Conservation (phyloP, 1,140 invertebrate species). For the Musca domestica region DNA sequence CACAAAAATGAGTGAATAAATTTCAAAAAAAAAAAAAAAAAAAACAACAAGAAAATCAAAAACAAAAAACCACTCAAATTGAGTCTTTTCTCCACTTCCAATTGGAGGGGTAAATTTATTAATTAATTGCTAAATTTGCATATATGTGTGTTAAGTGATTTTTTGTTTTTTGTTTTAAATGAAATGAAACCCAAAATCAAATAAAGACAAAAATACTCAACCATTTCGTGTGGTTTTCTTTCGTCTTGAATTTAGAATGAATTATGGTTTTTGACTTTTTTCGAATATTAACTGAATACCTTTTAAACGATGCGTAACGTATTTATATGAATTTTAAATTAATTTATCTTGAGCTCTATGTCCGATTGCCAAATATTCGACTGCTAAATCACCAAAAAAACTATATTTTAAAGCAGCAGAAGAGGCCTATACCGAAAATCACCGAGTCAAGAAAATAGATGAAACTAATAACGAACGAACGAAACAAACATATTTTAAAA, state of each 20-base stretch:
- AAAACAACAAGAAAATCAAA: background rate
- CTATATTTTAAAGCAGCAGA: background rate
- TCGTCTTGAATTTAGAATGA: too few species aligned
- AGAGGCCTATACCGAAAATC: background rate
- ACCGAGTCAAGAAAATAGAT: too few species aligned
- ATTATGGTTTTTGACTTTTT: background rate
- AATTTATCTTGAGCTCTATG: background rate
- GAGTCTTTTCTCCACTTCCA: background rate
- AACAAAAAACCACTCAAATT: background rate
- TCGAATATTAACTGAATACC: slow-evolving; percentile 2
- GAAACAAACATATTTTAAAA: too few species aligned
- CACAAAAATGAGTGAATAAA: background rate
- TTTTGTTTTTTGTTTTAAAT: background rate
- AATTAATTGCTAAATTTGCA: background rate
- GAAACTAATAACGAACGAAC: too few species aligned
- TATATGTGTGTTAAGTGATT: background rate
- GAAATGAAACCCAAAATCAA: background rate
- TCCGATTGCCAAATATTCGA: too few species aligned
- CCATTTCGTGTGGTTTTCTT: too few species aligned
- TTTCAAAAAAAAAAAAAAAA: background rate
- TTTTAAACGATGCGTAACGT: background rate
- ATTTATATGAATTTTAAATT: slow-evolving; percentile 15
- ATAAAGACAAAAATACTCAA: background rate
- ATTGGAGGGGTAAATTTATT: background rate
- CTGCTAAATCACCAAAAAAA: too few species aligned